Evolutionary conservation across 1,140 invertebrate species (phyloP).

Genomic region (Cotesia chilonis): DNA sequence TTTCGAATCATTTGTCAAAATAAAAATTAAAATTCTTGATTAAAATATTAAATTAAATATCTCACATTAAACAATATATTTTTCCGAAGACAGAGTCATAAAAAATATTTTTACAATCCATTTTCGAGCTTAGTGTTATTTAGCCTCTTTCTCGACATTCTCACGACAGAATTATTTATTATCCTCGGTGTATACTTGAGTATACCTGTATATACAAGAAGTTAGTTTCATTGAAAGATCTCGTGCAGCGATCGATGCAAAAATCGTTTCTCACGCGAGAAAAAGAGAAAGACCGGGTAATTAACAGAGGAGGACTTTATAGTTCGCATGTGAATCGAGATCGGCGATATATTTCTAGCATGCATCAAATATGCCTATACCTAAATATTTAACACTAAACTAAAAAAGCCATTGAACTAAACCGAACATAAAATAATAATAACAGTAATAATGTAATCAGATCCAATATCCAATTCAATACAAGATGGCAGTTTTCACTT

Average conservation of each 20-base stretch:
- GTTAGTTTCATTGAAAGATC: conserved; percentile 37
- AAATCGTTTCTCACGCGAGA: conserved; percentile 34
- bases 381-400: neutral
- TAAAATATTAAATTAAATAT: too few species aligned
- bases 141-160: conserved; percentile 31
- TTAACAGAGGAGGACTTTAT: conserved; percentile 26
- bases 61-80: too few species aligned
- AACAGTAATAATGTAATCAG: too few species aligned
- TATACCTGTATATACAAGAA: neutral
- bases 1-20: too few species aligned
- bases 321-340: conserved; percentile 26
- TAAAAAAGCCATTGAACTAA: too few species aligned
- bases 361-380: neutral
- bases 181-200: neutral
- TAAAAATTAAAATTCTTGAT: too few species aligned
- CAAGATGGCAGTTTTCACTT: neutral
- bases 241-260: conserved; percentile 35
- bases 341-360: conserved; percentile 22
- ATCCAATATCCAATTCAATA: too few species aligned
- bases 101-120: conserved; percentile 7
- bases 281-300: conserved; percentile 25
- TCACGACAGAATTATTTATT: conserved; percentile 33
- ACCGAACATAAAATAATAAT: too few species aligned
- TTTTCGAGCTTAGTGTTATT: conserved; percentile 25
- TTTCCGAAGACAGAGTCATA: too few species aligned